These are phyloP conservation scores for Dorcus hopei DNA, from an alignment of 2,888 invertebrate species.

Conservation along the genomic window DNA sequence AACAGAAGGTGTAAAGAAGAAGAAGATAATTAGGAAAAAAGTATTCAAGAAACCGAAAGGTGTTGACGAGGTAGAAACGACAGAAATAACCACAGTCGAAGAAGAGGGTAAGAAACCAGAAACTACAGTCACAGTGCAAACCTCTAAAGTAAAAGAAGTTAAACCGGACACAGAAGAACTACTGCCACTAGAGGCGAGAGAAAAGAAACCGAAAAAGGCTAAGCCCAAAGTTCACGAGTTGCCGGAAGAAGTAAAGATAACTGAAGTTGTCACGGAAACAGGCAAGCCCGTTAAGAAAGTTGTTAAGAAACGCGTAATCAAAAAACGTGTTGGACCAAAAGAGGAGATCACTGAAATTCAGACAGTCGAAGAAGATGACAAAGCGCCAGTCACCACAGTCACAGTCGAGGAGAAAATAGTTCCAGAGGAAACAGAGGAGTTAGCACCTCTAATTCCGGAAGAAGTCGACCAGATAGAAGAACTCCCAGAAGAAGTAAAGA, in stretches of 20 bases:
- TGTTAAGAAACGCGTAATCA: constrained; percentile 38
- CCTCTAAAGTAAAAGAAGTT: constrained; percentile 20
- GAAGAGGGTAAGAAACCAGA: constrained; percentile 39
- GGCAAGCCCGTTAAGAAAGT: constrained; percentile 36
- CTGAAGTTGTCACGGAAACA: constrained; percentile 27
- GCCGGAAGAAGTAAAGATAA: constrained; percentile 43
- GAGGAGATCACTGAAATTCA: constrained; percentile 41
- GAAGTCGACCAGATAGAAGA: constrained; percentile 23
- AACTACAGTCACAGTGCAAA: constrained; percentile 32
- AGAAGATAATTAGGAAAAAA: constrained; percentile 31
- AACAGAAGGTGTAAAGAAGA: constrained; percentile 36
- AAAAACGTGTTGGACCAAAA: constrained; percentile 42
- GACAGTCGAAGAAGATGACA: constrained; percentile 36
- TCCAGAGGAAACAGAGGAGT: neutral
- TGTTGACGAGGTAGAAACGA: constrained; percentile 27
- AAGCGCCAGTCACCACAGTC: constrained; percentile 34
- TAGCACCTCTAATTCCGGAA: constrained; percentile 31
- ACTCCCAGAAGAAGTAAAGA: constrained; percentile 28
- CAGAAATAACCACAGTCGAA: constrained; percentile 36
- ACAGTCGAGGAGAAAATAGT: constrained; percentile 31
- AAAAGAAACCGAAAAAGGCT: no score
- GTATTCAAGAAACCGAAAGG: constrained; percentile 25
- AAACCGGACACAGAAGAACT: constrained; percentile 13
- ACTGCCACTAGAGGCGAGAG: constrained; percentile 3
- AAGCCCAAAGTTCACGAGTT: constrained; percentile 26